Conservation (phyloP, 2,113 vertebrate species). For the Hypocryptadius cinnamomeus region DNA sequence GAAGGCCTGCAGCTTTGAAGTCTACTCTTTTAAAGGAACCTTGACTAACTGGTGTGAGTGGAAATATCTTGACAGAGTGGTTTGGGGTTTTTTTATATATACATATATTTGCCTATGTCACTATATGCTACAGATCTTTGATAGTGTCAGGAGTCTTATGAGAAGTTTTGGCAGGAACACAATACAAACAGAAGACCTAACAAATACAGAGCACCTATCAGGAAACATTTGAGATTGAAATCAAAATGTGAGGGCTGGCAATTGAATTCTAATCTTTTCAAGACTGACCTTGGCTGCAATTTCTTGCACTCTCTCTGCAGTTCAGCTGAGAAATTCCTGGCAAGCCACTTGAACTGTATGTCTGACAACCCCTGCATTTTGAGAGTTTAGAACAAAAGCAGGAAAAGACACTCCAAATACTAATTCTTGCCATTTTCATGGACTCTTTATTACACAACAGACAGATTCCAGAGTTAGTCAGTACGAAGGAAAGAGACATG, state of each 20-base stretch:
- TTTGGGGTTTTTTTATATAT: neutral
- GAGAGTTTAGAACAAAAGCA: slow-evolving; percentile 16
- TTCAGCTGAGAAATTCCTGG: neutral
- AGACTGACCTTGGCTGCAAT: neutral
- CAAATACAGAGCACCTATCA: neutral
- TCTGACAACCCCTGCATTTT: neutral
- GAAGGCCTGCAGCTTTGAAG: neutral
- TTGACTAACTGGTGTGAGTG: neutral
- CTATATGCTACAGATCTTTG: neutral
- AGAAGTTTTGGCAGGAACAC: neutral
- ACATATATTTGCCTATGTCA: neutral
- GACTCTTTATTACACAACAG: neutral
- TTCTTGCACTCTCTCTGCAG: neutral
- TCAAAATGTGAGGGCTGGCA: neutral
- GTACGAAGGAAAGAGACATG: neutral
- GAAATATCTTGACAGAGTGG: neutral
- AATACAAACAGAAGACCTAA: neutral
- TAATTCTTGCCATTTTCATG: neutral
- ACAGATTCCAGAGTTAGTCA: neutral
- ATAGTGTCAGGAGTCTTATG: neutral
- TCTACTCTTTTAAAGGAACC: neutral
- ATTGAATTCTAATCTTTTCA: neutral
- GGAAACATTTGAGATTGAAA: neutral
- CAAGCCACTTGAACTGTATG: neutral
- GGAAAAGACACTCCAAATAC: slow-evolving; percentile 12